Evolutionary conservation across 2,797 vertebrate species (phyloP).

Genomic region (Megalops cyprinoides): DNA sequence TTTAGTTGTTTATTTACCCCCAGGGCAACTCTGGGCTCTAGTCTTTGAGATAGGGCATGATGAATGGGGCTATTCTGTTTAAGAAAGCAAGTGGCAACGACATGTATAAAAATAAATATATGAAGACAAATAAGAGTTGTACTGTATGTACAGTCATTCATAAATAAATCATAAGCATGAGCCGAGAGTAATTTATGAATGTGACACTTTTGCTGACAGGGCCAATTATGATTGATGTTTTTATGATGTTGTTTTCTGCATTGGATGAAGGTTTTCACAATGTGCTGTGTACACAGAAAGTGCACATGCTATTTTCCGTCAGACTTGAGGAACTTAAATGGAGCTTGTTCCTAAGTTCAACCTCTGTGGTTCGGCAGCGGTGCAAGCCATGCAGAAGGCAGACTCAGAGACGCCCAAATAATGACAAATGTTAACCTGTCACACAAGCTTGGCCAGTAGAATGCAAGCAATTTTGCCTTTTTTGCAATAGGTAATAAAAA

Average conservation of each 20-base stretch:
- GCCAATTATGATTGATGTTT: constrained; percentile 42
- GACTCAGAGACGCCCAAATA: background rate
- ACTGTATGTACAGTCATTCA: constrained; percentile 42
- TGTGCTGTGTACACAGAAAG: constrained; percentile 10
- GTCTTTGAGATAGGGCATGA: background rate
- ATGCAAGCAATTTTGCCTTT: background rate
- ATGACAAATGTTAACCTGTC: constrained; percentile 15
- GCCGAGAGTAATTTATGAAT: constrained; percentile 33
- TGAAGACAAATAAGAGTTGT: constrained; percentile 17
- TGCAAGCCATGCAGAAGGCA: constrained; percentile 8
- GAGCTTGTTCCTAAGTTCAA: background rate
- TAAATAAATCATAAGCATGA: constrained; percentile 51
- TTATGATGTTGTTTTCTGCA: constrained; percentile 18
- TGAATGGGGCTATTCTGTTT: constrained; percentile 18
- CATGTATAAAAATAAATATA: constrained; percentile 44
- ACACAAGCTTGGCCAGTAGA: background rate
- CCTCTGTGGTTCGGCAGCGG: background rate
- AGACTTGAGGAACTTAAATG: background rate
- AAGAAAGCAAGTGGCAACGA: constrained; percentile 43
- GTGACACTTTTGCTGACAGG: constrained; percentile 51
- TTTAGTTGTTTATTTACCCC: constrained; percentile 26
- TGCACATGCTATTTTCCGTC: background rate
- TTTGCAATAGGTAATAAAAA: no score
- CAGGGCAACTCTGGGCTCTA: constrained; percentile 30
- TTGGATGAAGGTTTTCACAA: constrained; percentile 23